Base-by-base conservation (phyloP, 2,113 vertebrate species). In the Scortum barcoo region DNA sequence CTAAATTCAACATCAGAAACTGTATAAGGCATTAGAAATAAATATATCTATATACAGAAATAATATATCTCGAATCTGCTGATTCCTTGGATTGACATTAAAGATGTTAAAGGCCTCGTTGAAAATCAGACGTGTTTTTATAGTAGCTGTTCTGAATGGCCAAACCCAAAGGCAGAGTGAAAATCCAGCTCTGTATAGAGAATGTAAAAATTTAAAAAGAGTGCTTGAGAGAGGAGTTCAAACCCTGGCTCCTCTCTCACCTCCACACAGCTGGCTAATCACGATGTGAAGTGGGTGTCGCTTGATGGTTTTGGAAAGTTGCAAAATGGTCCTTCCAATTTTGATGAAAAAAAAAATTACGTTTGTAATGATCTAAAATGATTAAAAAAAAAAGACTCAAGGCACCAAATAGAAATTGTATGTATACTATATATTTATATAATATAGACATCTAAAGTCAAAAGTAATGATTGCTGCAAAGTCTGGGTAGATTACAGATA, bases 371-470 rank as follows among this genome's bases (percentile, higher is more conserved):
- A 58, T 48, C 13, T n/a, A 61, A 62, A 72, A 28, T 24, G 2
- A 40, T 51, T 22, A 51, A 51, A 51, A 50, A n/a, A 51, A 51
- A 51, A 51, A 50, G 30, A 61, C 48, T 36, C 19, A 53, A 80
- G 58, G n/a, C 12, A 53, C 19, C 42, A 68, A 16, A 61, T n/a
- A 33, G 30, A 42, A 42, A 44, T 33, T 50, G 26, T 67, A 67
- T n/a, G n/a, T n/a, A n/a, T n/a, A 20, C 36, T 26, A 8, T 54
- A 19, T 5, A 36, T n/a, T n/a, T n/a, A n/a, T n/a, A n/a, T n/a
- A n/a, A n/a, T n/a, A n/a, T n/a, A n/a, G n/a, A n/a, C n/a, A n/a
- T 46, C 44, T 10, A 46, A 4, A 17, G 44, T 17, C 66, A 36
- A 66, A 24, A 46, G 44, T 9, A 46, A 28, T 19, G 26, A 46